Evolutionary conservation across 2,797 vertebrate species (phyloP).

Genomic region (Arnoldichthys spilopterus): DNA sequence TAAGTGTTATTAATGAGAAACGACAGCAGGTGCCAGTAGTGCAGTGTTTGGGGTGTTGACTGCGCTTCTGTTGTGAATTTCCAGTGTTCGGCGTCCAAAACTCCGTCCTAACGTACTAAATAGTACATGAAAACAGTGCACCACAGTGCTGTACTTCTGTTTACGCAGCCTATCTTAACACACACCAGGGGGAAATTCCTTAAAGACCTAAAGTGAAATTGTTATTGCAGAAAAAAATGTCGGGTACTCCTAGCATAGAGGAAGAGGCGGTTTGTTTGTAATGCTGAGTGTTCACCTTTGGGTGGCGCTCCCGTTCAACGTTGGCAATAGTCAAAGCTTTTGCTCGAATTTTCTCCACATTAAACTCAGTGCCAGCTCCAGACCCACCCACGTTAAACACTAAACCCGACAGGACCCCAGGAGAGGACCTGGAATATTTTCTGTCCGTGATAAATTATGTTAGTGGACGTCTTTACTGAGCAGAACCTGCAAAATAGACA

Average conservation of each 20-base stretch:
- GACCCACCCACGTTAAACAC: too few species aligned
- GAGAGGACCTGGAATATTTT: too few species aligned
- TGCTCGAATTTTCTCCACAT: too few species aligned
- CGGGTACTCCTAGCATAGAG: background rate
- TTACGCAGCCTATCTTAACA: background rate
- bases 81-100: background rate
- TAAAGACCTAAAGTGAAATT: background rate
- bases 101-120: background rate
- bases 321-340: background rate
- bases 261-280: background rate
- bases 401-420: too few species aligned
- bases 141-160: too few species aligned
- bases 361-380: too few species aligned
- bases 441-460: too few species aligned
- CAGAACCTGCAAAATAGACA: too few species aligned
- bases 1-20: background rate
- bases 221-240: background rate
- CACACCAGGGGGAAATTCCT: background rate
- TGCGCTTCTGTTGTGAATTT: background rate
- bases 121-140: background rate
- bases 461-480: too few species aligned
- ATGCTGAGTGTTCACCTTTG: background rate
- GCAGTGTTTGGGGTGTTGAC: background rate
- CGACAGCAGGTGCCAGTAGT: background rate
- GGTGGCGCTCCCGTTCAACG: constrained; percentile 29